These are phyloP conservation scores for Mamestra configurata DNA, from an alignment of 1,140 invertebrate species.

Conservation along the genomic window DNA sequence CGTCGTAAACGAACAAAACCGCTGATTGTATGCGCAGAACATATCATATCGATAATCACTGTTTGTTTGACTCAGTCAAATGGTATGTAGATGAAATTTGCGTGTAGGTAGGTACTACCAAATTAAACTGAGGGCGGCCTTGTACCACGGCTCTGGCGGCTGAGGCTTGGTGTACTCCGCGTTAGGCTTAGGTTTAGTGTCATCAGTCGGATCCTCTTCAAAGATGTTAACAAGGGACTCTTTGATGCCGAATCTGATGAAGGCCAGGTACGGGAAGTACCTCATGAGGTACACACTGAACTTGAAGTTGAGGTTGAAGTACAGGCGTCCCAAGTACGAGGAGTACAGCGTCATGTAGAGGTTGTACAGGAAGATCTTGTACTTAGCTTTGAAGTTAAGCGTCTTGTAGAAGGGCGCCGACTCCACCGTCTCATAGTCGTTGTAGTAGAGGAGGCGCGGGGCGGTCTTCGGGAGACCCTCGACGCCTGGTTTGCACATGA, in stretches of 20 bases:
- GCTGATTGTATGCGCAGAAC: constrained; percentile 5
- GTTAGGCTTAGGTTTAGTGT: constrained; percentile 70
- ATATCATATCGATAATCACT: constrained; percentile 22
- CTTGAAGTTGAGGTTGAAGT: constrained; percentile 76
- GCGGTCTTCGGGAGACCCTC: constrained; percentile 58
- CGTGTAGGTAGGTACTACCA: constrained; percentile 51
- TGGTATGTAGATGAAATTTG: not conserved
- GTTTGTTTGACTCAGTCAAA: not conserved
- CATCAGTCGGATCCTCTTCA: constrained; percentile 71
- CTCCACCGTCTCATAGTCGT: constrained; percentile 70
- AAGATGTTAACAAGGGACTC: constrained; percentile 79
- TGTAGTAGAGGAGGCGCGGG: constrained; percentile 64
- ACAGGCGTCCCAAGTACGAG: constrained; percentile 70
- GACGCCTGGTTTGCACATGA: constrained; percentile 67
- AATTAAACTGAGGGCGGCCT: constrained; percentile 59
- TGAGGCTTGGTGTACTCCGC: constrained; percentile 69
- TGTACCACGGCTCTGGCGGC: constrained; percentile 65
- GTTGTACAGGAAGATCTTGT: constrained; percentile 62
- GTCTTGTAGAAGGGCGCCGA: constrained; percentile 66
- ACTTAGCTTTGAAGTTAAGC: constrained; percentile 63
- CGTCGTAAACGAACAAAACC: not conserved
- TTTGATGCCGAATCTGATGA: constrained; percentile 77
- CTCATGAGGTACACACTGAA: constrained; percentile 75
- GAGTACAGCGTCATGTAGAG: constrained; percentile 60
- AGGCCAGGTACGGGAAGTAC: constrained; percentile 81